These are phyloP conservation scores for Scotopteryx bipunctaria DNA, from an alignment of 2,888 invertebrate species.

Conservation along the genomic window DNA sequence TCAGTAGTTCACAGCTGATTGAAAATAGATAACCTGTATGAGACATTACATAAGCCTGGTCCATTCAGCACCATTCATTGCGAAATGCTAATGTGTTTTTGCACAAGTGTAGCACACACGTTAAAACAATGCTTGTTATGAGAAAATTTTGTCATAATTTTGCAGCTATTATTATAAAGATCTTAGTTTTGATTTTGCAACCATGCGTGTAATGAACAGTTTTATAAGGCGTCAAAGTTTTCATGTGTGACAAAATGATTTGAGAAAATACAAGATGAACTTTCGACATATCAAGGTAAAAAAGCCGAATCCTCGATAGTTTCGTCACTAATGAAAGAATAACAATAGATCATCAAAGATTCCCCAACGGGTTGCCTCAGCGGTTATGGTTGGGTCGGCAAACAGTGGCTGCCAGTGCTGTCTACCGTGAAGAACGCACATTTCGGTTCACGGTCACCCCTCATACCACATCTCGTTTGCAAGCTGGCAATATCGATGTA, in stretches of 20 bases:
- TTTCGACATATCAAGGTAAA: conserved; percentile 21
- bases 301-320: conserved; percentile 46
- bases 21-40: conserved; percentile 36
- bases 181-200: conserved; percentile 66
- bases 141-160: conserved; percentile 66
- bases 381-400: conserved; percentile 56
- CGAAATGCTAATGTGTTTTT: conserved; percentile 66
- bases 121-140: conserved; percentile 67
- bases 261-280: conserved; percentile 1
- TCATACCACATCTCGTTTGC: conserved; percentile 18
- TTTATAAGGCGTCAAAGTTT: too few species aligned
- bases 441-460: conserved; percentile 68
- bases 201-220: conserved; percentile 45
- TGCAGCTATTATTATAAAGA: conserved; percentile 49
- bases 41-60: conserved; percentile 34
- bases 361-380: conserved; percentile 57
- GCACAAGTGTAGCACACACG: conserved; percentile 63
- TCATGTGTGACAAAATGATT: conserved; percentile 8
- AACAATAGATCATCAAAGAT: conserved; percentile 76
- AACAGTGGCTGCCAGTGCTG: conserved; percentile 47
- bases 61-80: conserved; percentile 46
- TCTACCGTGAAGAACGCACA: conserved; percentile 65
- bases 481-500: conserved; percentile 26
- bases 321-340: conserved; percentile 68
- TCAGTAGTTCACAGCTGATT: conserved; percentile 39